phyloP scores from a whole-genome alignment of 2,113 vertebrate species.

The Tragelaphus imberbis region DNA sequence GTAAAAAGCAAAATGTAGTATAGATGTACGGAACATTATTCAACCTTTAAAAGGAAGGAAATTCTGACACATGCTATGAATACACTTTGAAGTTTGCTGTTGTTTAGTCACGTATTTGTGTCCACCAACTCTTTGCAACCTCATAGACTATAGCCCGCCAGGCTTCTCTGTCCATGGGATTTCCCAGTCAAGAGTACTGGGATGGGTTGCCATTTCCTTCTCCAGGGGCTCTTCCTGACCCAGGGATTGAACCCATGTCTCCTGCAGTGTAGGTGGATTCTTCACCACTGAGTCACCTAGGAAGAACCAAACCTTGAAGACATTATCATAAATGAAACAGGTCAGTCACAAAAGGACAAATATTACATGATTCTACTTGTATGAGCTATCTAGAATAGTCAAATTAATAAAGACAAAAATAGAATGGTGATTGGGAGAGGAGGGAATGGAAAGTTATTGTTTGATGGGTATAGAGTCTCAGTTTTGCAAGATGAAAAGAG shows the following conservation, averaged over 20 bases:
- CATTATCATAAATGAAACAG: not conserved
- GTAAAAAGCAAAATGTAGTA: not conserved
- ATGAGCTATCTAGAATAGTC: not conserved
- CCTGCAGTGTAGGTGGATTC: not conserved
- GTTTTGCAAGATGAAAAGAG: not conserved
- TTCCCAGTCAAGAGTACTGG: not conserved
- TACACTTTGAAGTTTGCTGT: not conserved
- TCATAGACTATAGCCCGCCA: not conserved
- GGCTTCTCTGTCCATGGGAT: not conserved
- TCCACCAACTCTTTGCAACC: not conserved
- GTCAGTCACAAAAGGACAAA: not conserved
- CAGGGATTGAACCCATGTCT: not conserved
- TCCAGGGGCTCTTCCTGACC: not conserved
- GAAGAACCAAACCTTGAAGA: not conserved
- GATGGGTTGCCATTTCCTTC: not conserved
- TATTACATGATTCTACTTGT: not conserved
- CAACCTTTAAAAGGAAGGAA: not conserved
- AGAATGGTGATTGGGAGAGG: not conserved
- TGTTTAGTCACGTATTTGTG: not conserved
- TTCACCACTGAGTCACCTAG: not conserved
- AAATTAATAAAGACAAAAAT: not conserved
- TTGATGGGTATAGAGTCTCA: not conserved
- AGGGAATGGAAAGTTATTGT: not conserved
- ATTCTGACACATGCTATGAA: not conserved
- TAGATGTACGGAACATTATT: not conserved